Evolutionary conservation across 1,140 invertebrate species (phyloP), one percentile per base, ranked within the genome.

Genomic region (Lycorma delicatula): DNA sequence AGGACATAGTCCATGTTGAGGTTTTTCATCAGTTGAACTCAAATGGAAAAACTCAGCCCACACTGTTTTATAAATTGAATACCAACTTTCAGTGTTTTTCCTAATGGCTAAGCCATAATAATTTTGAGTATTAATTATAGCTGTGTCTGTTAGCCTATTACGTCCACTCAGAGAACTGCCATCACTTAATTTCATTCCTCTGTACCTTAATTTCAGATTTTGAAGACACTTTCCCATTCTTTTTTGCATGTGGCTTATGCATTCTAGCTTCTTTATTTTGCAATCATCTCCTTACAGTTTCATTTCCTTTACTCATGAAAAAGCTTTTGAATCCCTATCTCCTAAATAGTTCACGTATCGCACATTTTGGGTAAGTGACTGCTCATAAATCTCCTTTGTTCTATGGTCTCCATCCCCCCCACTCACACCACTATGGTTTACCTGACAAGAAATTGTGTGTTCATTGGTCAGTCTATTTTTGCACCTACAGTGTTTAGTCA

Each of bases 211-310:
- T 26, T 57, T 57, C 46, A 57, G 20, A 16, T 57, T 50, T 22
- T 54, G 38, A 6, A 68, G 38, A 11, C 62, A 50, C 9, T 58
- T 64, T 13, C 64, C 63, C 58, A 69, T 66, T n/a, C 68, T 54
- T 53, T 68, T 67, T 52, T 60, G 54, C 2, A 69, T 60, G 49
- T 64, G 58, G 41, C 48, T 49, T 22, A 66, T 55, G 54, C 63
- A 66, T 51, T 67, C 64, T 36, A 64, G 59, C 53, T 68, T 63
- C 49, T n/a, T n/a, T n/a, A n/a, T n/a, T n/a, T n/a, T n/a, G n/a
- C n/a, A n/a, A 23, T n/a, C n/a, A n/a, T n/a, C n/a, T n/a, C n/a
- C n/a, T n/a, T n/a, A n/a, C n/a, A n/a, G n/a, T n/a, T n/a, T n/a
- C n/a, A n/a, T n/a, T n/a, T n/a, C n/a, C n/a, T n/a, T n/a, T n/a